phyloP scores from a whole-genome alignment of 2,888 invertebrate genomes.

The Exephanes ischioxanthus region DNA sequence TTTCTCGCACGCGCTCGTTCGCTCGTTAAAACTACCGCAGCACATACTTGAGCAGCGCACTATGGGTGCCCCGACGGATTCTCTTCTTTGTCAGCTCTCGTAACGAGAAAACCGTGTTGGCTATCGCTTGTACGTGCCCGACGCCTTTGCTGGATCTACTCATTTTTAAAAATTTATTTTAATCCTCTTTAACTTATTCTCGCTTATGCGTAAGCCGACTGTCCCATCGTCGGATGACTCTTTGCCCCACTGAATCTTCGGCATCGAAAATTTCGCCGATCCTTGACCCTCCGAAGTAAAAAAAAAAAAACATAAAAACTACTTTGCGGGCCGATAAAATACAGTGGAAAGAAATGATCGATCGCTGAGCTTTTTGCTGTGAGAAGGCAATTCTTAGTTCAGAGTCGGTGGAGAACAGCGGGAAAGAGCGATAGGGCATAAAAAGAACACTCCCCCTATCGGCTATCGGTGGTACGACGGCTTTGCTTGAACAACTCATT shows the following conservation, averaged over 20 bases:
- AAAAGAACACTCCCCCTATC: neutral
- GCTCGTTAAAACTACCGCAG: conserved; percentile 74
- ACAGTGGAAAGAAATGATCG: too few species aligned
- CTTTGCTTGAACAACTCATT: neutral
- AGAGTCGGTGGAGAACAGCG: too few species aligned
- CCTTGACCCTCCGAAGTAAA: neutral
- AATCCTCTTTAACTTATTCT: neutral
- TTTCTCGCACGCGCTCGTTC: conserved; percentile 73
- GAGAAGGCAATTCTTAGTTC: too few species aligned
- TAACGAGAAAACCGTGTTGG: conserved; percentile 64
- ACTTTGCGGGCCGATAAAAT: too few species aligned
- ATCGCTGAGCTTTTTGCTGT: too few species aligned
- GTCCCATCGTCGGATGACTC: neutral
- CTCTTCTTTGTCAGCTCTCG: conserved; percentile 45
- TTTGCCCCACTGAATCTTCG: conserved; percentile 13
- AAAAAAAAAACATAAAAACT: neutral
- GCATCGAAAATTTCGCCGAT: neutral
- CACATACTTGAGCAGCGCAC: conserved; percentile 14
- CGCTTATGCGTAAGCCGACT: neutral
- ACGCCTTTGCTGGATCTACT: conserved; percentile 20
- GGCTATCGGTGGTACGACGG: conserved; percentile 42
- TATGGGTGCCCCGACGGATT: neutral
- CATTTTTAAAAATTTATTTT: neutral
- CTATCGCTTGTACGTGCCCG: conserved; percentile 41
- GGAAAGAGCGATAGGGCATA: too few species aligned